phyloP scores from a whole-genome alignment of 2,888 invertebrate species.

The Tenodera sinensis region DNA sequence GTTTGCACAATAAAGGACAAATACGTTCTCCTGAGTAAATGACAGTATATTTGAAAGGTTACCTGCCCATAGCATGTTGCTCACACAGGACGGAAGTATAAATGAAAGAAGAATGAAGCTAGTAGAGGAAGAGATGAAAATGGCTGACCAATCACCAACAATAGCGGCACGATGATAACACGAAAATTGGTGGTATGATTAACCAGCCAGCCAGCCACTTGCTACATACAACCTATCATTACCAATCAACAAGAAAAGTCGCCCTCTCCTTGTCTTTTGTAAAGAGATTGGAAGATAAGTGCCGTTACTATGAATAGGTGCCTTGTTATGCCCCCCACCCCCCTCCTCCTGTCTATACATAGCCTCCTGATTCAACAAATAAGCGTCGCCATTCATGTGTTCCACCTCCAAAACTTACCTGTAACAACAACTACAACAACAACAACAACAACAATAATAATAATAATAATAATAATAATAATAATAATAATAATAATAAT shows the following conservation, averaged over 20 bases:
- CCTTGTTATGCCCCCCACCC: conserved; percentile 6
- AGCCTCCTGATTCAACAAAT: background rate
- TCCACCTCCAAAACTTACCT: no score
- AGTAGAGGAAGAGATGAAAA: background rate
- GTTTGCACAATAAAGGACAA: no score
- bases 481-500: no score
- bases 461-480: no score
- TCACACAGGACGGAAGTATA: background rate
- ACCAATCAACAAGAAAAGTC: background rate
- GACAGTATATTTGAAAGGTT: no score
- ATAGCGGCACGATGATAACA: conserved; percentile 27
- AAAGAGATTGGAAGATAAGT: conserved; percentile 24
- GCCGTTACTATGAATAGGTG: conserved; percentile 20
- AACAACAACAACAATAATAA: no score
- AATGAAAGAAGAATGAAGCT: background rate
- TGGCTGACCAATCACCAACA: conserved; percentile 28
- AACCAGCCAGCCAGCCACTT: background rate
- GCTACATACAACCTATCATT: background rate
- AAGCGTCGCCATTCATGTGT: no score
- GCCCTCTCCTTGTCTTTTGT: background rate
- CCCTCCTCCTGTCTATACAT: background rate
- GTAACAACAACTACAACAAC: no score
- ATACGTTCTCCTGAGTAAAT: no score
- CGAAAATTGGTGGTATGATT: conserved; percentile 26
- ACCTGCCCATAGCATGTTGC: no score